These are phyloP conservation scores for Willisornis vidua DNA, from an alignment of 2,113 vertebrate genomes.

Conservation along the genomic window DNA sequence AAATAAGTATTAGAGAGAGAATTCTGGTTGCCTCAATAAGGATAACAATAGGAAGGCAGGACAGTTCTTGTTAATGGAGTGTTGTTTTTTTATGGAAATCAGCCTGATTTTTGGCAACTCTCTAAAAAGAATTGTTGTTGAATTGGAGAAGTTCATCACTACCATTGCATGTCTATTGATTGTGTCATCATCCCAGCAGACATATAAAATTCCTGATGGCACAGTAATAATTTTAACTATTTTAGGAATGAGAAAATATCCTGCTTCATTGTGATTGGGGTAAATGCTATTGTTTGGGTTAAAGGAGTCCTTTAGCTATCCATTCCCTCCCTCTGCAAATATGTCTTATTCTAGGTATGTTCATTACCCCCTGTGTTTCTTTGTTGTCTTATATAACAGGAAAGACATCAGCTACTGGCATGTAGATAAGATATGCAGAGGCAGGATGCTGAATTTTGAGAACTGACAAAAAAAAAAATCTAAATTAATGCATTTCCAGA, in stretches of 20 bases:
- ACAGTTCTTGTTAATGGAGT: neutral
- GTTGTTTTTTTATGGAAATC: neutral
- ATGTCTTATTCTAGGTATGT: neutral
- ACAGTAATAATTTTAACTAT: neutral
- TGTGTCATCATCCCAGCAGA: neutral
- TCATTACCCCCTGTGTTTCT: neutral
- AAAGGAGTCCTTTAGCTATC: neutral
- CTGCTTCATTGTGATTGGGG: neutral
- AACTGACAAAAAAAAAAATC: neutral
- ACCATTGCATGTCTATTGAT: neutral
- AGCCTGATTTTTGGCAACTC: neutral
- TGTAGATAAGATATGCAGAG: neutral
- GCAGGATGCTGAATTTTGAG: neutral
- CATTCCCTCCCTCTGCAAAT: neutral
- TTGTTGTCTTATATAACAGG: neutral
- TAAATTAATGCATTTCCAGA: neutral
- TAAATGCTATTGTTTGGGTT: neutral
- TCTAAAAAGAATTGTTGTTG: neutral
- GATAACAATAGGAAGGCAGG: neutral
- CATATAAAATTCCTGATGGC: neutral
- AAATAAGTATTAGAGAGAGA: neutral
- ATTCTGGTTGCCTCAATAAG: neutral
- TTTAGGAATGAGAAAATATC: neutral
- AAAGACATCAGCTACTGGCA: neutral
- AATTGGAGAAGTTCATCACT: neutral